Base-by-base conservation (phyloP, 2,888 invertebrate species). In the Scaptomyza tumidula region DNA sequence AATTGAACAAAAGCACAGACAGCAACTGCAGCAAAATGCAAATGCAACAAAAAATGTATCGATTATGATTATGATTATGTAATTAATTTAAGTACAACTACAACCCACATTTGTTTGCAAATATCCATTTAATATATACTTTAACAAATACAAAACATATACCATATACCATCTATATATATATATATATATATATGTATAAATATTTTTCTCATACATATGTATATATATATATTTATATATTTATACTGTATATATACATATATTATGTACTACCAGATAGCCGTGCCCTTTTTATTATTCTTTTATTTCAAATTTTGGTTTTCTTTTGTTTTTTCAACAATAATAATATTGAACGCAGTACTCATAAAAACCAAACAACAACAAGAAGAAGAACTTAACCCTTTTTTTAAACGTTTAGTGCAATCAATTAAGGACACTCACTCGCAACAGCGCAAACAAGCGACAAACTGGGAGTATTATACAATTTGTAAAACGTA, bases 351-450 rank as follows among this genome's bases (percentile, higher is more conserved):
- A 27, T 39, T 58, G 39, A 54, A 43, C 48, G 60, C 46, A 58
- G 19, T 60, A 45, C 41, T 61, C 39, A 33, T 29, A 29, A 29
- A 60, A 55, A n/a, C n/a, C n/a, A n/a, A n/a, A n/a, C n/a, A 16
- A 33, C 13, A 13, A 33, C 45, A 50, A 50, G 24, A 31, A 29
- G 43, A 49, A 46, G 6, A 24, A 24, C 24, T 33, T 33, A 1
- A 39, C 33, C 44, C 27, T 44, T 57, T 46, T 44, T 57, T 54
- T 64, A 46, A 64, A 64, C 35, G 53, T 70, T 70, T 60, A 63
- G 59, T 73, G 64, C 46, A 74, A 73, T 73, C 56, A 53, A 50
- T 74, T 64, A 69, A 63, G 59, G 56, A 63, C 33, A 69, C 50
- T 55, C 65, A 58, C 61, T 62, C 52, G 58, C 41, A 68, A 16